Conservation (phyloP, 2,888 invertebrate species). For the Odiellus spinosus region DNA sequence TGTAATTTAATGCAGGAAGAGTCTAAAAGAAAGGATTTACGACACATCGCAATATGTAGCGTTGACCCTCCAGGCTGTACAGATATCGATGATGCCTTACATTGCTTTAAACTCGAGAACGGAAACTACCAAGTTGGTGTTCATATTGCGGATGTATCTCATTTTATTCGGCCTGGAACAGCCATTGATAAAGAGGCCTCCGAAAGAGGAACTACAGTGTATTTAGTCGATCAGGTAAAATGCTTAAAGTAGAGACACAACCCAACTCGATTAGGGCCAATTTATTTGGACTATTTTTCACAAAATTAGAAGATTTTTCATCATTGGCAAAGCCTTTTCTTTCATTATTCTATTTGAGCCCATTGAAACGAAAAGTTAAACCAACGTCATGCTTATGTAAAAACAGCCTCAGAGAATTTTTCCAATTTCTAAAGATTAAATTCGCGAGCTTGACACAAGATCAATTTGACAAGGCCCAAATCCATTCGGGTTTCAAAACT, state of each 20-base stretch:
- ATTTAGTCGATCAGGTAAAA: slow-evolving; percentile 62
- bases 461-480: too few relatives aligned
- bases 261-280: too few relatives aligned
- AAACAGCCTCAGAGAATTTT: too few relatives aligned
- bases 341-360: too few relatives aligned
- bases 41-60: slow-evolving; percentile 72
- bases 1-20: slow-evolving; percentile 10
- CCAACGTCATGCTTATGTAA: too few relatives aligned
- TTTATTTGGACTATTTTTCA: too few relatives aligned
- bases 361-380: too few relatives aligned
- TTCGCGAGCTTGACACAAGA: too few relatives aligned
- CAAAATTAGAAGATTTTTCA: too few relatives aligned
- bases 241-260: not conserved
- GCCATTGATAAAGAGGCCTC: slow-evolving; percentile 86
- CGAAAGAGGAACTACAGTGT: slow-evolving; percentile 86
- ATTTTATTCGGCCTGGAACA: slow-evolving; percentile 84
- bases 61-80: slow-evolving; percentile 98
- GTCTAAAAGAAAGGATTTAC: slow-evolving; percentile 53
- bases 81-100: slow-evolving; percentile 95
- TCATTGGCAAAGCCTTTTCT: not conserved
- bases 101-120: slow-evolving; percentile 57
- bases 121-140: slow-evolving; percentile 76
- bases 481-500: too few relatives aligned
- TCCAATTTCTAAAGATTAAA: too few relatives aligned
- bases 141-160: slow-evolving; percentile 96